These are phyloP conservation scores for Leontopithecus rosalia DNA, from an alignment of 2,797 vertebrate genomes.

Conservation along the genomic window DNA sequence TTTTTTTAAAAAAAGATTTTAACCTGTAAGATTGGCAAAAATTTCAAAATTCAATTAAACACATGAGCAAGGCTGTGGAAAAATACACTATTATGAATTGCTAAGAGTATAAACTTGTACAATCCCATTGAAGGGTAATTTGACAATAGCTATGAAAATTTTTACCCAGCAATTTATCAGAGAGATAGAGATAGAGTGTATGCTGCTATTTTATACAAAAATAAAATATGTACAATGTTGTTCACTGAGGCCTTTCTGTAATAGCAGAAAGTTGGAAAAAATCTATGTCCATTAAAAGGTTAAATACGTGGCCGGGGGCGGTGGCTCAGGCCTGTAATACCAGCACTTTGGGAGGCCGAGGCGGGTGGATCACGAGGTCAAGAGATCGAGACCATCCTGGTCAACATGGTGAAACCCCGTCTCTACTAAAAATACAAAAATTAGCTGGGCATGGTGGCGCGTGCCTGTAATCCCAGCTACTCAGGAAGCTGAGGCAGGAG, in stretches of 20 bases:
- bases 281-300: neutral
- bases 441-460: too few relatives aligned
- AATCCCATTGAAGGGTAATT: neutral
- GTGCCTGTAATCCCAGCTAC: too few relatives aligned
- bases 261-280: neutral
- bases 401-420: too few relatives aligned
- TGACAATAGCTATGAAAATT: neutral
- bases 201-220: neutral
- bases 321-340: too few relatives aligned
- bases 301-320: too few relatives aligned
- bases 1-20: neutral
- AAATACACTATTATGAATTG: neutral
- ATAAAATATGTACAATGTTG: neutral
- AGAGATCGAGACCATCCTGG: too few relatives aligned
- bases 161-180: neutral
- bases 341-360: too few relatives aligned
- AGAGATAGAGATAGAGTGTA: neutral
- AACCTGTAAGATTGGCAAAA: neutral
- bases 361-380: too few relatives aligned
- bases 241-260: neutral
- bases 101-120: neutral
- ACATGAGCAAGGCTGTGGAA: neutral
- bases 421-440: too few relatives aligned
- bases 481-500: too few relatives aligned
- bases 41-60: neutral